Percentiles rank a stretch among this genome's conserved stretches.
These are phyloP conservation scores for Lepas anatifera DNA, from an alignment of 2,888 invertebrate genomes.

Conservation along the genomic window DNA sequence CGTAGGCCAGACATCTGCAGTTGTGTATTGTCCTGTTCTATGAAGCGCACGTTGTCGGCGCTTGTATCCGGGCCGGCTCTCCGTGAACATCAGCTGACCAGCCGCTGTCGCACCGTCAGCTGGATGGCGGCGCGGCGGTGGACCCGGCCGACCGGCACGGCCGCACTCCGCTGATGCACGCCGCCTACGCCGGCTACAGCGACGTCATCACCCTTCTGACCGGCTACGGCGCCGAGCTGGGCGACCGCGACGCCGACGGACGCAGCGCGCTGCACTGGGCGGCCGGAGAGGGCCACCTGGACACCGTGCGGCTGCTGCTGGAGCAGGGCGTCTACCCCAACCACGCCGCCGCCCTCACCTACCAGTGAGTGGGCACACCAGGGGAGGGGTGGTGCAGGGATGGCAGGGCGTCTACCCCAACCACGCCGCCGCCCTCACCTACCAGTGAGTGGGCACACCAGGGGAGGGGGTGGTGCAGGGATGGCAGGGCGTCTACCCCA, in stretches of 20 bases:
- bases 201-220: neutral
- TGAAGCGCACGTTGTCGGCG: too few species aligned
- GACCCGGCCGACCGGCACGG: neutral
- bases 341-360: neutral
- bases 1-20: too few species aligned
- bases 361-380: constrained; percentile 1
- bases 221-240: neutral
- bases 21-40: too few species aligned
- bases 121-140: neutral
- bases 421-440: too few species aligned
- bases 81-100: too few species aligned
- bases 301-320: neutral
- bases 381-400: too few species aligned
- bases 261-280: neutral
- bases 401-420: too few species aligned
- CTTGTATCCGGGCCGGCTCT: too few species aligned
- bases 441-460: too few species aligned
- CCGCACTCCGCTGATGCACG: neutral
- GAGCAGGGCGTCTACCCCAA: neutral
- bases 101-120: neutral
- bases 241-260: neutral
- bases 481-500: too few species aligned
- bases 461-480: too few species aligned
- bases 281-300: neutral
- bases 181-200: constrained; percentile 7